A percentile compares a stretch with the other conserved stretches of the same genome.
Evolutionary conservation across 2,888 invertebrate species (phyloP).

Genomic region (Tachina fera): DNA sequence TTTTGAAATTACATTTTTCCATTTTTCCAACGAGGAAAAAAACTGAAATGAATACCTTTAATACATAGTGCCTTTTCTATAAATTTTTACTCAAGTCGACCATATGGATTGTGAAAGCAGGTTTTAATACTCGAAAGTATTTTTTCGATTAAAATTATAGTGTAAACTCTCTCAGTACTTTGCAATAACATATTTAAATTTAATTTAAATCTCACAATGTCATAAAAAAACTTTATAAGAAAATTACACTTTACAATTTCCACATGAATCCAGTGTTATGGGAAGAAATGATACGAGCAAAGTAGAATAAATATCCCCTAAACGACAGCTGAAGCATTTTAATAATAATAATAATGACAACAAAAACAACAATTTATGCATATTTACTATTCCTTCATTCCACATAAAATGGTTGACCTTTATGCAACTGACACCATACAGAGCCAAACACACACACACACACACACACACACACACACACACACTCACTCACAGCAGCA

Average conservation of each 20-base stretch:
- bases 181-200: too few species aligned
- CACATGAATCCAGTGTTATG: constrained; percentile 20
- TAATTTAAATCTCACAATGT: too few species aligned
- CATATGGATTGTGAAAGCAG: too few species aligned
- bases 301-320: constrained; percentile 29
- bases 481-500: constrained; percentile 36
- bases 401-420: constrained; percentile 65
- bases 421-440: constrained; percentile 61
- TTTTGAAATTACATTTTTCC: too few species aligned
- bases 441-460: constrained; percentile 38
- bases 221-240: background rate
- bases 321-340: constrained; percentile 41
- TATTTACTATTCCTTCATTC: constrained; percentile 12
- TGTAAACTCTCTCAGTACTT: too few species aligned
- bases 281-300: constrained; percentile 15
- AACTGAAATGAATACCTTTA: too few species aligned
- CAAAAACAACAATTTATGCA: constrained; percentile 9
- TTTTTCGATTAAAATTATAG: too few species aligned
- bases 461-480: constrained; percentile 57
- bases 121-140: too few species aligned
- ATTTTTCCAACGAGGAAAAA: too few species aligned
- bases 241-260: background rate
- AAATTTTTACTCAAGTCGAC: too few species aligned
- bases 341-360: constrained; percentile 25
- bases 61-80: too few species aligned